These are phyloP conservation scores for Eledona agricola DNA, from an alignment of 2,888 invertebrate species.

Conservation along the genomic window DNA sequence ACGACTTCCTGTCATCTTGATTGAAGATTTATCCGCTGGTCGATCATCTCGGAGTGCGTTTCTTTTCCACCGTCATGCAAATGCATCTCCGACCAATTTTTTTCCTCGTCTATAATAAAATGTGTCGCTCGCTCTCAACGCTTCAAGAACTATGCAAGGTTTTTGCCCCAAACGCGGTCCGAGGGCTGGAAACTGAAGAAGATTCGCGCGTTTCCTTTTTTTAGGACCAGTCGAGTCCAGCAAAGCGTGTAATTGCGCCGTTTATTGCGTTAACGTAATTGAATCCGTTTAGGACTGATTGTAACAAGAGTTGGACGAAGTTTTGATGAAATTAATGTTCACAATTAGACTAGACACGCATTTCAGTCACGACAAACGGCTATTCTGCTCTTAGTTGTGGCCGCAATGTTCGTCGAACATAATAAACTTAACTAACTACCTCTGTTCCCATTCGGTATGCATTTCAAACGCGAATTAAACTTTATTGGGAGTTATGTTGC, in stretches of 20 bases:
- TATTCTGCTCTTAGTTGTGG: slow-evolving; percentile 34
- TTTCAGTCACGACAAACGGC: slow-evolving; percentile 43
- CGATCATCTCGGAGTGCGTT: slow-evolving; percentile 34
- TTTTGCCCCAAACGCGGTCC: slow-evolving; percentile 5
- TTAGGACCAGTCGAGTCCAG: slow-evolving; percentile 5
- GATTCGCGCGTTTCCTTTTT: slow-evolving; percentile 1
- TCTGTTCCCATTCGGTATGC: slow-evolving; percentile 35
- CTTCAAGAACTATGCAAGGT: slow-evolving; percentile 8
- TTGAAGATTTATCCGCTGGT: slow-evolving; percentile 46
- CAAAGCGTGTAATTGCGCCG: slow-evolving; percentile 19
- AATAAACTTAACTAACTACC: slow-evolving; percentile 37
- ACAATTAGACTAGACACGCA: slow-evolving; percentile 44
- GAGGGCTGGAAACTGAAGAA: no score
- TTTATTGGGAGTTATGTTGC: slow-evolving; percentile 22
- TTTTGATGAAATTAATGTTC: slow-evolving; percentile 44
- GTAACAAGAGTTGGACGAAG: slow-evolving; percentile 35
- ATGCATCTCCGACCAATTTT: slow-evolving; percentile 4
- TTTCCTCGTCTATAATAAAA: slow-evolving; percentile 4
- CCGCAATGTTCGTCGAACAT: slow-evolving; percentile 33
- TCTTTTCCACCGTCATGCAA: slow-evolving; percentile 11
- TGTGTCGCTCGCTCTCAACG: slow-evolving; percentile 2
- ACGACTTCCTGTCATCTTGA: slow-evolving; percentile 49
- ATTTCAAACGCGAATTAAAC: slow-evolving; percentile 31
- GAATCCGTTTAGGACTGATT: slow-evolving; percentile 34
- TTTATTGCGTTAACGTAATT: slow-evolving; percentile 34